Conservation (phyloP, 2,113 vertebrate genomes). For the Numenius arquata region DNA sequence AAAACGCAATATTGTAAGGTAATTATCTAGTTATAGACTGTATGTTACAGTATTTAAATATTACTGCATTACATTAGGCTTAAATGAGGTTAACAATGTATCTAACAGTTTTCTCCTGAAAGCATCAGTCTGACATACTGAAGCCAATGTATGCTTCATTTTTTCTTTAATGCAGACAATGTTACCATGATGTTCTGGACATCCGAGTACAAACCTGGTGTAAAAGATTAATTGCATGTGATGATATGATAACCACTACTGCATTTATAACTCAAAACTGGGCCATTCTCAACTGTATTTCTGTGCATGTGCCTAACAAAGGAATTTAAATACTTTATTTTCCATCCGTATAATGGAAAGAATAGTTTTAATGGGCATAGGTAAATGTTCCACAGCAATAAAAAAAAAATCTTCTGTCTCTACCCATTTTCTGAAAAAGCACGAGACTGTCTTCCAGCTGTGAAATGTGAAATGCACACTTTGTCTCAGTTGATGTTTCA, state of each 20-base stretch:
- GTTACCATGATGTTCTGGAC: neutral
- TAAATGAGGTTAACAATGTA: neutral
- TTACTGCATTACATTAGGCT: neutral
- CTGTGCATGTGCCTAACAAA: neutral
- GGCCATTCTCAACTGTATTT: neutral
- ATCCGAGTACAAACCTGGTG: neutral
- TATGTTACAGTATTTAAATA: neutral
- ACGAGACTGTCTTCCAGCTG: neutral
- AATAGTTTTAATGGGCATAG: neutral
- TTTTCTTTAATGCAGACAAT: neutral
- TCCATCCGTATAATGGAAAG: neutral
- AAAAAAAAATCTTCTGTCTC: neutral
- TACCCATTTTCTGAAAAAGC: neutral
- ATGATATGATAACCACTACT: neutral
- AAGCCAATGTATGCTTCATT: neutral
- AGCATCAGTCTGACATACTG: neutral
- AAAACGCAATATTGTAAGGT: conserved; percentile 96
- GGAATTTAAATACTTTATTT: neutral
- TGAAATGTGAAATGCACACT: neutral
- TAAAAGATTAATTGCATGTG: neutral
- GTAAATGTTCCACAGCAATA: neutral
- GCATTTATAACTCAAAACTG: neutral
- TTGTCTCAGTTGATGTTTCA: neutral
- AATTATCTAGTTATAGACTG: conserved; percentile 32
- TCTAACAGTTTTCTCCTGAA: neutral